phyloP scores from a whole-genome alignment of 2,888 invertebrate species.

The Acrocyrtus sp. region DNA sequence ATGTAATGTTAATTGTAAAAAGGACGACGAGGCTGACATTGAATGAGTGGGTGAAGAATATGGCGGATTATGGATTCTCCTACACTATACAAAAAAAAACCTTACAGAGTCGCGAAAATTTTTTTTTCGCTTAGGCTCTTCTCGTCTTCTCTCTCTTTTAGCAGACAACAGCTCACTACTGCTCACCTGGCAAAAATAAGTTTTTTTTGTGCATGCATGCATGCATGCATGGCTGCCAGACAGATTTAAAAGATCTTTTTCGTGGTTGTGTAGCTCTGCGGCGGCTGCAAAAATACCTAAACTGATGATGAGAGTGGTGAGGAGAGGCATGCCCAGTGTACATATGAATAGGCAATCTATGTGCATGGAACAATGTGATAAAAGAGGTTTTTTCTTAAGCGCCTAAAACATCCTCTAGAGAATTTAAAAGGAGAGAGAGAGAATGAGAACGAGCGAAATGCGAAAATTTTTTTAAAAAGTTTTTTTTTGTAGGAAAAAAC shows the following conservation, averaged over 20 bases:
- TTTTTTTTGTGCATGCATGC: slow-evolving; percentile 1
- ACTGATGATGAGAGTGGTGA: too few species aligned
- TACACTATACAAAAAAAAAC: slow-evolving; percentile 24
- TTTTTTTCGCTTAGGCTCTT: not conserved
- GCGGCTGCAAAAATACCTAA: not conserved
- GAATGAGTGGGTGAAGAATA: slow-evolving; percentile 50
- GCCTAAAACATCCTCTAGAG: too few species aligned
- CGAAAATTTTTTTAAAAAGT: not conserved
- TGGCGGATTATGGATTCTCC: slow-evolving; percentile 35
- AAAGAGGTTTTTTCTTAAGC: slow-evolving; percentile 1
- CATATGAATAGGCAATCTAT: slow-evolving; percentile 13
- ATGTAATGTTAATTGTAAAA: slow-evolving; percentile 1
- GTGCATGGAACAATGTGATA: slow-evolving; percentile 50
- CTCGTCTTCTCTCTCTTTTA: not conserved
- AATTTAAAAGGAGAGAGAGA: too few species aligned
- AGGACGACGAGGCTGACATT: slow-evolving; percentile 27
- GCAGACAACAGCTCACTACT: not conserved
- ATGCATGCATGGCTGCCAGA: not conserved
- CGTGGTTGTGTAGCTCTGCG: too few species aligned
- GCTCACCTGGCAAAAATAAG: not conserved
- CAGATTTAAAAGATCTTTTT: too few species aligned
- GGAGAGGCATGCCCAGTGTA: too few species aligned
- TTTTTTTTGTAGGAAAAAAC: not conserved
- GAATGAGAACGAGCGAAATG: too few species aligned
- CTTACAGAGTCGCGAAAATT: not conserved